These are phyloP conservation scores for Idaea dimidiata DNA, from an alignment of 2,888 invertebrate genomes.

Conservation along the genomic window DNA sequence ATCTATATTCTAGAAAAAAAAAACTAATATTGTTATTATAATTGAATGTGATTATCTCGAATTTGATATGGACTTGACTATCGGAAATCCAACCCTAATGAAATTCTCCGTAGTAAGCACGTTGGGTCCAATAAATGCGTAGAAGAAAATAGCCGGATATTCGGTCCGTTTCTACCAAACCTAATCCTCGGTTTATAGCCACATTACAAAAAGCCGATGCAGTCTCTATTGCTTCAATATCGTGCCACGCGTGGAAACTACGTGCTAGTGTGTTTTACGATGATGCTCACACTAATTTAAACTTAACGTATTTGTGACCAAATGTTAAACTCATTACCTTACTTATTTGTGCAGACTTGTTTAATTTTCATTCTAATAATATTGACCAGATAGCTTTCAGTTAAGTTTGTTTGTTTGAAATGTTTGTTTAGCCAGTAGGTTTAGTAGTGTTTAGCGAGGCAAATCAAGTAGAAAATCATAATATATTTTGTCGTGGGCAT, in stretches of 20 bases:
- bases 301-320: conserved; percentile 42
- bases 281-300: conserved; percentile 51
- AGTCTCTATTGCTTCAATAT: conserved; percentile 66
- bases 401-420: background rate
- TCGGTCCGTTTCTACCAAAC: conserved; percentile 41
- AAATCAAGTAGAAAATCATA: background rate
- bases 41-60: background rate
- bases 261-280: conserved; percentile 77
- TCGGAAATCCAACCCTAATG: conserved; percentile 28
- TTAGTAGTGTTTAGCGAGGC: background rate
- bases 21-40: background rate
- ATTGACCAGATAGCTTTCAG: background rate
- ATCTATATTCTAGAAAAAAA: too few relatives aligned
- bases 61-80: conserved; percentile 2
- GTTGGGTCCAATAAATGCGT: conserved; percentile 47
- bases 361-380: background rate
- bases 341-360: conserved; percentile 20
- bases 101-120: conserved; percentile 47
- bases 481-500: background rate
- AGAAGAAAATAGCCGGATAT: conserved; percentile 50
- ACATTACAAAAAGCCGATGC: conserved; percentile 77
- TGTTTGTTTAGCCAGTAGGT: background rate
- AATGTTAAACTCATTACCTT: conserved; percentile 39
- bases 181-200: conserved; percentile 67
- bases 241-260: conserved; percentile 50